Evolutionary conservation across 2,113 vertebrate species (phyloP).

Genomic region (Eudyptes chrysolophus): DNA sequence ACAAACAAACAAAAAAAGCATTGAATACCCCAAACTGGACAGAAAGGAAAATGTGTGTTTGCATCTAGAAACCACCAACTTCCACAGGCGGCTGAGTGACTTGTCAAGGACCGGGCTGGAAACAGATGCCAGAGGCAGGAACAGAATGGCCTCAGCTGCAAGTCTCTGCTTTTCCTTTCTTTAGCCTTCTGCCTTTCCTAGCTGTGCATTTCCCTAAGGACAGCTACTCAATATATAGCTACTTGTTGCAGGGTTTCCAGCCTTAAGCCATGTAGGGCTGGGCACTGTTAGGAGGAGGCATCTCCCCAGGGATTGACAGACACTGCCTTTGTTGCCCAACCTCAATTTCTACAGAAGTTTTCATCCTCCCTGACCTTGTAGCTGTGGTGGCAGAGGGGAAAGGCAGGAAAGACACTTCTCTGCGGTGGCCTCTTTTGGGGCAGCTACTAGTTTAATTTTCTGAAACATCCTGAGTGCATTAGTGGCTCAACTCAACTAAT

Average conservation of each 20-base stretch:
- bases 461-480: neutral
- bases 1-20: neutral
- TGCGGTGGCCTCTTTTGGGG: neutral
- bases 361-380: neutral
- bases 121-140: neutral
- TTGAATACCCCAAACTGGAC: rapidly evolving
- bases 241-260: neutral
- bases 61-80: neutral
- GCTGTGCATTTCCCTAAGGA: neutral
- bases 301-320: neutral
- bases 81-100: neutral
- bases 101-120: neutral
- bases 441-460: neutral
- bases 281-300: neutral
- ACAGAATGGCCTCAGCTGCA: neutral
- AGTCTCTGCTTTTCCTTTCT: neutral
- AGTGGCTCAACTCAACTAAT: conserved; percentile 24
- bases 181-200: neutral
- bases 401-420: neutral
- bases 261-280: neutral
- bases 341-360: neutral
- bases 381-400: neutral
- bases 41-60: neutral
- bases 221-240: neutral
- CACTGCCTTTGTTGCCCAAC: neutral